These are phyloP conservation scores for Polydrusus tereticollis DNA, from an alignment of 2,888 invertebrate species.

Conservation along the genomic window DNA sequence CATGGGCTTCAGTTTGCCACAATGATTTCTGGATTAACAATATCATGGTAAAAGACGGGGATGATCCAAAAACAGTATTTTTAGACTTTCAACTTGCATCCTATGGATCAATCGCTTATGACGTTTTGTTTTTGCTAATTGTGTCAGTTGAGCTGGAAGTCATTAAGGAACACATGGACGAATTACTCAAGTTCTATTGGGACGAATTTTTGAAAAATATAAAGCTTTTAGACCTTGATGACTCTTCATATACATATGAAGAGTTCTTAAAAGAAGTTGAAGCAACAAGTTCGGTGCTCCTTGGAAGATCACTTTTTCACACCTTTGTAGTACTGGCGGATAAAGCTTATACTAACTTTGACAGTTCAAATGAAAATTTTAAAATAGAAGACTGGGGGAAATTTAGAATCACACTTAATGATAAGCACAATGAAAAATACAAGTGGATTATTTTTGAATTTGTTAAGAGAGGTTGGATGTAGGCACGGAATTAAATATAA, in stretches of 20 bases:
- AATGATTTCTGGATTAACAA: conserved; percentile 48
- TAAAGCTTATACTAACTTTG: background rate
- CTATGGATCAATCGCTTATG: conserved; percentile 21
- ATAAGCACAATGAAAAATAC: conserved; percentile 8
- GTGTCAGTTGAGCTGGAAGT: background rate
- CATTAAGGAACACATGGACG: background rate
- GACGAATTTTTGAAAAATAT: background rate
- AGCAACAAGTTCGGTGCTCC: background rate
- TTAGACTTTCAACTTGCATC: conserved; percentile 19
- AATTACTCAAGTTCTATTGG: background rate
- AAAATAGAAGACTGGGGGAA: background rate
- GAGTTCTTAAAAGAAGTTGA: background rate
- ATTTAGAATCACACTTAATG: background rate
- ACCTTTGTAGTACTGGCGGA: background rate
- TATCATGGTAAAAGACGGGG: conserved; percentile 37
- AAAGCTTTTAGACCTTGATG: background rate
- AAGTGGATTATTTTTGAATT: conserved; percentile 9
- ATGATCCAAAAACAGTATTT: conserved; percentile 27
- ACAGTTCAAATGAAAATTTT: too few species aligned
- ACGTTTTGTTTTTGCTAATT: conserved; percentile 19
- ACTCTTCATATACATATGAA: background rate
- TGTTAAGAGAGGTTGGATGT: conserved; percentile 24
- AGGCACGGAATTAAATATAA: too few species aligned
- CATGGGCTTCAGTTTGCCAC: conserved; percentile 41
- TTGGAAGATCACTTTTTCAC: background rate